Evolutionary conservation across 2,797 vertebrate species (phyloP).

Genomic region (Salmo trutta): DNA sequence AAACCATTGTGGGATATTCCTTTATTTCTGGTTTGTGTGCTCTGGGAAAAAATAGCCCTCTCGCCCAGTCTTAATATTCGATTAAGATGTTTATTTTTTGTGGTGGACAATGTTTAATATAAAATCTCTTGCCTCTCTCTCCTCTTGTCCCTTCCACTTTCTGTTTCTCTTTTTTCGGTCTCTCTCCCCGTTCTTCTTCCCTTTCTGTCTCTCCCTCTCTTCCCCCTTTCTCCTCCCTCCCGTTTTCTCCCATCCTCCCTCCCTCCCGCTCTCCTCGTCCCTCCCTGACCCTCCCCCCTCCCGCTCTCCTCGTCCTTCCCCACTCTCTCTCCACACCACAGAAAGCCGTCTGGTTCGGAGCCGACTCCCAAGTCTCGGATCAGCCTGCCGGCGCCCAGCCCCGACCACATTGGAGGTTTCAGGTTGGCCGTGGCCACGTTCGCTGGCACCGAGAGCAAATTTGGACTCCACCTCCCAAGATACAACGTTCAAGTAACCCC

Average conservation of each 20-base stretch:
- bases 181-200: too few species aligned
- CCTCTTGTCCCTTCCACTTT: too few species aligned
- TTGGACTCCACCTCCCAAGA: conserved; percentile 90
- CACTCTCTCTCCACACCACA: conserved; percentile 64
- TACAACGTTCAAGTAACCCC: conserved; percentile 66
- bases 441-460: conserved; percentile 89
- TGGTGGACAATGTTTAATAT: conserved; percentile 39
- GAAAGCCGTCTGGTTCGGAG: conserved; percentile 82
- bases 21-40: conserved; percentile 51
- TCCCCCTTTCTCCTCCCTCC: conserved; percentile 10
- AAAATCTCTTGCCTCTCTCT: conserved; percentile 17
- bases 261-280: not conserved
- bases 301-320: conserved; percentile 1
- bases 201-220: not conserved
- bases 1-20: conserved; percentile 53
- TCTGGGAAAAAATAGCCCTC: conserved; percentile 38
- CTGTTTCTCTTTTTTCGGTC: too few species aligned
- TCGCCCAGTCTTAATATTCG: conserved; percentile 49
- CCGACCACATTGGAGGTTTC: conserved; percentile 88
- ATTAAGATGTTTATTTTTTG: conserved; percentile 60
- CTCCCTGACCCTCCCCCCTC: not conserved
- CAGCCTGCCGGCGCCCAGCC: conserved; percentile 85
- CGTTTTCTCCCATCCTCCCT: not conserved
- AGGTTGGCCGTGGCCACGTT: conserved; percentile 90
- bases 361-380: conserved; percentile 85